These are phyloP conservation scores for Prosopocoilus inquinatus DNA, from an alignment of 2,888 invertebrate species.

Conservation along the genomic window DNA sequence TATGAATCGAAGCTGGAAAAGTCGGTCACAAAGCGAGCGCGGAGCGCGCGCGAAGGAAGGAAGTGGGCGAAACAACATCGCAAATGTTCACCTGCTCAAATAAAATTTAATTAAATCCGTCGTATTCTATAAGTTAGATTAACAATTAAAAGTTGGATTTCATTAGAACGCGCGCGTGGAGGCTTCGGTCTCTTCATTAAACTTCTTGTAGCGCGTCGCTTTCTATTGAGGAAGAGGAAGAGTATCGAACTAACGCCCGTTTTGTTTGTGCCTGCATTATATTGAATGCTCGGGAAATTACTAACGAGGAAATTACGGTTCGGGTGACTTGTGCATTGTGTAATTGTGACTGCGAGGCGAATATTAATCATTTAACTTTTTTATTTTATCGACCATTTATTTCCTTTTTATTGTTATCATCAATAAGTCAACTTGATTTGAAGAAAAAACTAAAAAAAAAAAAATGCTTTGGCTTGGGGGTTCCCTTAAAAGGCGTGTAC, in stretches of 20 bases:
- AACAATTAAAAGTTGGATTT: slow-evolving; percentile 2
- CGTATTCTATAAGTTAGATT: slow-evolving; percentile 4
- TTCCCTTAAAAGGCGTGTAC: no score
- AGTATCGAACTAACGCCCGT: background rate
- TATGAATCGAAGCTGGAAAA: no score
- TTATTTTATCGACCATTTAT: no score
- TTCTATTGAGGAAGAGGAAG: no score
- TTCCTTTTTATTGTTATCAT: no score
- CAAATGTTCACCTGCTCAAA: background rate
- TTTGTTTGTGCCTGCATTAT: background rate
- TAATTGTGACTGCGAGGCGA: background rate
- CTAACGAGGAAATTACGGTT: background rate
- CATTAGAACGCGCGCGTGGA: background rate
- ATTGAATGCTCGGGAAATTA: background rate
- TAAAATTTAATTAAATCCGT: slow-evolving; percentile 3
- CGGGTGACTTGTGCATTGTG: background rate
- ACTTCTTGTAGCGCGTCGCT: background rate
- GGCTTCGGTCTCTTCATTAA: background rate
- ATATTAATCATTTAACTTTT: background rate
- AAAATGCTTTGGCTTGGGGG: no score
- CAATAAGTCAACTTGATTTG: no score
- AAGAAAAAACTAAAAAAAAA: no score
- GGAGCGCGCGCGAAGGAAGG: background rate
- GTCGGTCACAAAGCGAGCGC: no score
- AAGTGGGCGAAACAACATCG: background rate